A percentile compares a stretch with the other conserved stretches of the same genome.
These are phyloP conservation scores for Alca torda DNA, from an alignment of 2,797 vertebrate species.

Conservation along the genomic window DNA sequence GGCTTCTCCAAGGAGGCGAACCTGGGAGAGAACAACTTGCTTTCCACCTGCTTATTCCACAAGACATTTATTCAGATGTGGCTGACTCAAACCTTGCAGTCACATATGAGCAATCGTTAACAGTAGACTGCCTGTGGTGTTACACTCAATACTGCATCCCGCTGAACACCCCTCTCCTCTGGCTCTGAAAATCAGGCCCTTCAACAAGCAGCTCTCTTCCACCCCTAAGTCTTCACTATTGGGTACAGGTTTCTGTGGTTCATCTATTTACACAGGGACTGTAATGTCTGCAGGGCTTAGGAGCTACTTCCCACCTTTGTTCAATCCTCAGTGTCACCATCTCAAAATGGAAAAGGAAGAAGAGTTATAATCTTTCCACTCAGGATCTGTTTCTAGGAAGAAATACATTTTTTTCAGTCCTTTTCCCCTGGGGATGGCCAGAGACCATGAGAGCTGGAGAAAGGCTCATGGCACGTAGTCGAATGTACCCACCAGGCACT, in stretches of 20 bases:
- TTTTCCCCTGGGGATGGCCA: neutral
- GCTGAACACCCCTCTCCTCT: neutral
- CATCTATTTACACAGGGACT: neutral
- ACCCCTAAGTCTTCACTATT: rapidly evolving
- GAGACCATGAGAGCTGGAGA: rapidly evolving
- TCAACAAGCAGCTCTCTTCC: neutral
- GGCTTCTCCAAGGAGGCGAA: neutral
- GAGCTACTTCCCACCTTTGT: neutral
- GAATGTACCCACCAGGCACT: neutral
- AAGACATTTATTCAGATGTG: rapidly evolving
- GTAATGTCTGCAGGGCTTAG: neutral
- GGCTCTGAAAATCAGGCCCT: neutral
- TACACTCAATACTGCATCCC: neutral
- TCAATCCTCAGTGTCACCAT: neutral
- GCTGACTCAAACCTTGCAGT: neutral
- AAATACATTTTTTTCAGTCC: neutral
- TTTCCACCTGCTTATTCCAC: neutral
- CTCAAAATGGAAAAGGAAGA: neutral
- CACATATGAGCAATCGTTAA: rapidly evolving
- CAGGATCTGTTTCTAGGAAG: neutral
- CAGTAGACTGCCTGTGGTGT: neutral
- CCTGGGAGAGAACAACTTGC: neutral
- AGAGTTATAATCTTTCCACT: neutral
- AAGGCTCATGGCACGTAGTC: neutral
- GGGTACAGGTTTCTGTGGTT: neutral